These are phyloP conservation scores for Caenorhabditis auriculariae DNA, from an alignment of 2,888 invertebrate species.

Conservation along the genomic window DNA sequence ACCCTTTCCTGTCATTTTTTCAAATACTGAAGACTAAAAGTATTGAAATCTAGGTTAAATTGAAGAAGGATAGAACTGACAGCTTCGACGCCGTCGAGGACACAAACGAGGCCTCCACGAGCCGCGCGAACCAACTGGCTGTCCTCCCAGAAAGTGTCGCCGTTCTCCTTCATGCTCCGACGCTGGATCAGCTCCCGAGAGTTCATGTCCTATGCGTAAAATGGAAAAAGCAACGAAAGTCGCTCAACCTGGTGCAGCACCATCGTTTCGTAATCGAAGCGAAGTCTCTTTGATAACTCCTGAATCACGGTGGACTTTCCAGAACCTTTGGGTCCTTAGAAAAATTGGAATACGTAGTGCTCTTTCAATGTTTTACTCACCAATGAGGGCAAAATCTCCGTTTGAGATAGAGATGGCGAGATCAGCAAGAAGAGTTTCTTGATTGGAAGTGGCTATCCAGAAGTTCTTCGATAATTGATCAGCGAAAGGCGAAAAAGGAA, in stretches of 20 bases:
- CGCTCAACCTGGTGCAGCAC: constrained; percentile 77
- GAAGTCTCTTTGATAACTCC: constrained; percentile 77
- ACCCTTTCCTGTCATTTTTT: too few species aligned
- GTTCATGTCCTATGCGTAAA: constrained; percentile 98
- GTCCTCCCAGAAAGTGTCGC: constrained; percentile 91
- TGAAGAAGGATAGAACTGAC: constrained; percentile 5
- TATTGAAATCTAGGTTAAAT: background rate
- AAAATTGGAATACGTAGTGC: too few species aligned
- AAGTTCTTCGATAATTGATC: too few species aligned
- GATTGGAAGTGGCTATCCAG: constrained; percentile 78
- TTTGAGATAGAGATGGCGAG: constrained; percentile 78
- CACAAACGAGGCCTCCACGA: constrained; percentile 48
- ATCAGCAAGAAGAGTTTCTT: constrained; percentile 77
- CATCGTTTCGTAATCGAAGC: constrained; percentile 80
- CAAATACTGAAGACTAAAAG: too few species aligned
- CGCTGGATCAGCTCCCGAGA: constrained; percentile 90
- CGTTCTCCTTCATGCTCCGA: constrained; percentile 80
- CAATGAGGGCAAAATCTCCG: constrained; percentile 84
- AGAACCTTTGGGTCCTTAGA: constrained; percentile 76
- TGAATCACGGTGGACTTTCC: constrained; percentile 83
- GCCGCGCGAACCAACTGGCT: constrained; percentile 86
- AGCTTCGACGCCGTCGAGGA: constrained; percentile 55
- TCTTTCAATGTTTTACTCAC: constrained; percentile 63
- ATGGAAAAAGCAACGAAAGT: too few species aligned
- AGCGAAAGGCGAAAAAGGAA: background rate